A percentile compares a stretch with the other conserved stretches of the same genome.
phyloP scores from a whole-genome alignment of 2,888 invertebrate genomes.

The Lamellibrachia columna region DNA sequence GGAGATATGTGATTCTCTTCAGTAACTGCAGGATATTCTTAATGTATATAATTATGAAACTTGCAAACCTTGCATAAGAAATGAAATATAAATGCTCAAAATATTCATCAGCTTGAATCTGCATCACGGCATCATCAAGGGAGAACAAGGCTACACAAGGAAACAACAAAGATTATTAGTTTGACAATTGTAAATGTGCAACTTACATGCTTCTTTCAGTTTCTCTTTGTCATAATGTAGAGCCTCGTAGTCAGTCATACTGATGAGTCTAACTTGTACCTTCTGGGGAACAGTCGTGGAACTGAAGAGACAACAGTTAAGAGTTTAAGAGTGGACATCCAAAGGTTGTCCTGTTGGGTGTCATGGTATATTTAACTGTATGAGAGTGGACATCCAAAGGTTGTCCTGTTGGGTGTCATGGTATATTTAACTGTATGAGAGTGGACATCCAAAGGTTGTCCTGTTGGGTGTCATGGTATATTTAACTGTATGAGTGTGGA shows the following conservation, averaged over 20 bases:
- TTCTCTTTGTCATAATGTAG: conserved; percentile 94
- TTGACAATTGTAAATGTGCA: not conserved
- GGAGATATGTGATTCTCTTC: too few species aligned
- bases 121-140: not conserved
- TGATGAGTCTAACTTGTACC: conserved; percentile 85
- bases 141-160: not conserved
- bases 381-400: too few species aligned
- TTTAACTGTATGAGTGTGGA: too few species aligned
- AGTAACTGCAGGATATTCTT: not conserved
- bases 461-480: too few species aligned
- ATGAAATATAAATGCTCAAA: not conserved
- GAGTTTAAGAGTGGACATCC: not conserved
- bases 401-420: too few species aligned
- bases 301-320: not conserved
- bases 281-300: conserved; percentile 69
- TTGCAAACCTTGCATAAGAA: not conserved
- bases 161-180: not conserved
- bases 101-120: not conserved
- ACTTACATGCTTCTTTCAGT: conserved; percentile 72
- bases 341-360: too few species aligned
- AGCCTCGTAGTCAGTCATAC: conserved; percentile 92
- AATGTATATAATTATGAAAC: not conserved
- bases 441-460: too few species aligned
- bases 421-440: too few species aligned
- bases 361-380: too few species aligned